Percentiles rank a stretch among this genome's conserved stretches.
Conservation (phyloP, 2,888 invertebrate species). For the Trileptium ribeirensis region DNA sequence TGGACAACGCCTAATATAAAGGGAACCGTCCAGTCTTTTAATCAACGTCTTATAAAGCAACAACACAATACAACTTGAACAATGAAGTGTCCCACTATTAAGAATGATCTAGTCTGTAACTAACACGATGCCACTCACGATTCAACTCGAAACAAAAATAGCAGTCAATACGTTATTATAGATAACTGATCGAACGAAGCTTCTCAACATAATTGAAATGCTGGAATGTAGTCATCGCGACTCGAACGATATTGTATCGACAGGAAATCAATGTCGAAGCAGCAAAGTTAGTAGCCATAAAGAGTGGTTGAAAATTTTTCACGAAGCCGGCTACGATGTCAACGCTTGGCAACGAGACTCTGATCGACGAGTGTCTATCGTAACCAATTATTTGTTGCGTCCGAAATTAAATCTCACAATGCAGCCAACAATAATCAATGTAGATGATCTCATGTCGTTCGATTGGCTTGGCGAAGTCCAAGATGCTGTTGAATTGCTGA, state of each 20-base stretch:
- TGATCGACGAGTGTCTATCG: background rate
- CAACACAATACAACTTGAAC: too few relatives aligned
- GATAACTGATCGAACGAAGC: background rate
- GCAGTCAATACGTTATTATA: background rate
- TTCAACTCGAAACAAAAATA: background rate
- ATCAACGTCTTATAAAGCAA: too few relatives aligned
- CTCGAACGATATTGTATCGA: slow-evolving; percentile 25
- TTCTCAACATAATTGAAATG: background rate
- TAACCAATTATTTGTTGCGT: slow-evolving; percentile 1
- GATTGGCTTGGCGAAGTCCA: slow-evolving; percentile 58
- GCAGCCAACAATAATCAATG: slow-evolving; percentile 63
- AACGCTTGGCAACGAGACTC: background rate
- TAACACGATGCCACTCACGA: background rate
- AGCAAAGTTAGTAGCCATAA: slow-evolving; percentile 41
- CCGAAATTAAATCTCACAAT: background rate
- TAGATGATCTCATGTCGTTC: slow-evolving; percentile 60
- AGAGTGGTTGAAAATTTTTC: slow-evolving; percentile 42
- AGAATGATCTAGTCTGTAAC: too few relatives aligned
- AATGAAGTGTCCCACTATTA: too few relatives aligned
- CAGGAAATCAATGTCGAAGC: slow-evolving; percentile 42
- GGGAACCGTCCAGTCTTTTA: too few relatives aligned
- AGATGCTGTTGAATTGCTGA: slow-evolving; percentile 62
- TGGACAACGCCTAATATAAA: too few relatives aligned
- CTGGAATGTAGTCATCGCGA: background rate
- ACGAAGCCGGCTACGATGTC: slow-evolving; percentile 43